These are phyloP conservation scores for Isoperla grammatica DNA, from an alignment of 2,888 invertebrate species.

Conservation along the genomic window DNA sequence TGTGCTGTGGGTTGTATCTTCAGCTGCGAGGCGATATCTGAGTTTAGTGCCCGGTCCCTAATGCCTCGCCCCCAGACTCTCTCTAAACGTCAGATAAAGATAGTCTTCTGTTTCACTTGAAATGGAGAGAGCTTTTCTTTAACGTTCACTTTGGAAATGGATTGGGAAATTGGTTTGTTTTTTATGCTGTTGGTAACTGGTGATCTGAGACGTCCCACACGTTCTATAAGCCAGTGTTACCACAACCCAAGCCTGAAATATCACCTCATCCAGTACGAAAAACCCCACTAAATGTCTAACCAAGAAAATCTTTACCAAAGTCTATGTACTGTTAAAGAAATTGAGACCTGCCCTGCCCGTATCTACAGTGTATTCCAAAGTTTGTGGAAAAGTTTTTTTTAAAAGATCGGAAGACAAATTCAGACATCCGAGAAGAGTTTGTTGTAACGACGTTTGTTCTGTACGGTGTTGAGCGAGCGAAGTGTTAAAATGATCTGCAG, in stretches of 20 bases:
- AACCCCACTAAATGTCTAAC: too few species aligned
- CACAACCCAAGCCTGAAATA: neutral
- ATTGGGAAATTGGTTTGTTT: slow-evolving; percentile 26
- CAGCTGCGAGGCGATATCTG: too few species aligned
- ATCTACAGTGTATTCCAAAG: neutral
- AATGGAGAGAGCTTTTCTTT: neutral
- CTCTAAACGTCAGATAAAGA: slow-evolving; percentile 8
- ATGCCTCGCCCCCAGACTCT: neutral
- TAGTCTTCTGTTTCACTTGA: neutral
- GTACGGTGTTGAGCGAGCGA: too few species aligned
- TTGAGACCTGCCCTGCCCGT: neutral
- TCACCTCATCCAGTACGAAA: too few species aligned
- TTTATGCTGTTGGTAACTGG: slow-evolving; percentile 6
- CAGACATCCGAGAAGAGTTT: too few species aligned
- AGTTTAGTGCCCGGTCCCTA: neutral
- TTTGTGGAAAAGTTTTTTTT: too few species aligned
- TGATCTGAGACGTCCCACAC: neutral
- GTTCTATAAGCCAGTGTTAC: neutral
- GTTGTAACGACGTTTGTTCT: too few species aligned
- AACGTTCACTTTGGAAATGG: slow-evolving; percentile 25
- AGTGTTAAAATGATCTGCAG: too few species aligned
- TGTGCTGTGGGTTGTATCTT: too few species aligned
- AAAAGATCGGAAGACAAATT: too few species aligned
- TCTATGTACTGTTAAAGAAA: too few species aligned
- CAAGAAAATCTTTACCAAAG: too few species aligned